A percentile compares a stretch with the other conserved stretches of the same genome.
Evolutionary conservation across 2,113 vertebrate genomes (phyloP).

Genomic region (human): DNA sequence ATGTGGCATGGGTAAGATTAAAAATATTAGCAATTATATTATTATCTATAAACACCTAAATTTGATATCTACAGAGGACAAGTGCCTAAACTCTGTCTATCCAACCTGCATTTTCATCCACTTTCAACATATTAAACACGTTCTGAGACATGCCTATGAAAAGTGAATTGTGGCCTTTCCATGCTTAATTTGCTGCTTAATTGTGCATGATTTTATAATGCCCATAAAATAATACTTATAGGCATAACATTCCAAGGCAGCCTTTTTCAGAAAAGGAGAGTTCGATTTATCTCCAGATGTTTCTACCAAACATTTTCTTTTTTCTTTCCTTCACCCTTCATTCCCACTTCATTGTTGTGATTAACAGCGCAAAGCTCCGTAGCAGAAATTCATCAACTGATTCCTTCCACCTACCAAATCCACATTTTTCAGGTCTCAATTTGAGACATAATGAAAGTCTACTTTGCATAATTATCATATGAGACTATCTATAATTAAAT

Average conservation of each 20-base stretch:
- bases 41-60: background rate
- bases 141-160: background rate
- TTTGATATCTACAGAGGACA: background rate
- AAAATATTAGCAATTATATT: background rate
- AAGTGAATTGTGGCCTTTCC: slow-evolving; percentile 62
- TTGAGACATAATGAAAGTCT: slow-evolving; percentile 72
- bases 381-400: slow-evolving; percentile 60
- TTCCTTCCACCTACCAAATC: slow-evolving; percentile 63
- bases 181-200: slow-evolving; percentile 70
- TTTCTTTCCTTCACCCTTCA: background rate
- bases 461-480: slow-evolving; percentile 73
- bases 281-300: slow-evolving; percentile 68
- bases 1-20: background rate
- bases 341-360: slow-evolving; percentile 38
- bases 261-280: slow-evolving; percentile 45
- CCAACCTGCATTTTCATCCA: background rate
- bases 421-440: slow-evolving; percentile 64
- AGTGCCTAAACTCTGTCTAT: background rate
- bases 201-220: slow-evolving; percentile 50
- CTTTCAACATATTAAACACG: background rate
- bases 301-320: slow-evolving; percentile 1
- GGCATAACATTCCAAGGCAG: slow-evolving; percentile 62
- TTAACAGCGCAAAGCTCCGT: slow-evolving; percentile 4
- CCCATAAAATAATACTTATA: slow-evolving; percentile 53
- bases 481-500: slow-evolving; percentile 70